Base-by-base conservation (phyloP, 92 coral and sea anemone genomes). In the Pocillopora meandrina region DNA sequence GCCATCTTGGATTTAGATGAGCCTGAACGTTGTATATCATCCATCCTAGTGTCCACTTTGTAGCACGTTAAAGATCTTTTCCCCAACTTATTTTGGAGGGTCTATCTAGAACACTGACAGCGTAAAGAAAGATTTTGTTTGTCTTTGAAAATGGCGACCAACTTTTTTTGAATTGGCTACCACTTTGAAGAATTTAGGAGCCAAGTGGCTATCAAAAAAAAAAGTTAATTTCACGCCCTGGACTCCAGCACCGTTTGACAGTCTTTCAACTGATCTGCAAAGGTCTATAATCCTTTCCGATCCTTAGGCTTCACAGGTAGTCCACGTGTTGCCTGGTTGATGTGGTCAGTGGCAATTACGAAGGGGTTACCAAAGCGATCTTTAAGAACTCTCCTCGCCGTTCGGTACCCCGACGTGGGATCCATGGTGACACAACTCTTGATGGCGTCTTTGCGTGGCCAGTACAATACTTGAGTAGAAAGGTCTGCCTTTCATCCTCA, bases 291-390 rank as follows among this genome's bases (percentile, higher is more conserved):
- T 31, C 79, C 85, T 55, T 62, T 58, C 57, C 36, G 75, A 57
- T 82, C 91, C 9, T 67, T 17, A 1, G 83, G 49, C 75, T 82
- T 90, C n/a, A 87, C 47, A 26, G 84, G 75, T 35, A 86, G 91
- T 7, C 89, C 89, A 67, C 82, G 79, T 19, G 84, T 84, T 23
- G 84, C 52, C 56, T 87, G 65, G 16, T 61, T 71, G 21, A 91
- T 36, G 74, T 68, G 71, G 10, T 82, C 82, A 12, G 67, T 33
- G 3, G 94, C 86, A 10, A 91, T 91, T 21, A 58, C 66, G 31
- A 86, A 70, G 12, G 86, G 82, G 15, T 80, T 65, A 6, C 93
- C 93, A 55, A 90, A 82, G 21, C 91, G 84, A 60, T 88, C 89
- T 72, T 79, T 84, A 34, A 91, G 74, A 9, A 87, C 36, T 9